Evolutionary conservation across 2,113 vertebrate genomes (phyloP).

Genomic region (Elachura formosa): DNA sequence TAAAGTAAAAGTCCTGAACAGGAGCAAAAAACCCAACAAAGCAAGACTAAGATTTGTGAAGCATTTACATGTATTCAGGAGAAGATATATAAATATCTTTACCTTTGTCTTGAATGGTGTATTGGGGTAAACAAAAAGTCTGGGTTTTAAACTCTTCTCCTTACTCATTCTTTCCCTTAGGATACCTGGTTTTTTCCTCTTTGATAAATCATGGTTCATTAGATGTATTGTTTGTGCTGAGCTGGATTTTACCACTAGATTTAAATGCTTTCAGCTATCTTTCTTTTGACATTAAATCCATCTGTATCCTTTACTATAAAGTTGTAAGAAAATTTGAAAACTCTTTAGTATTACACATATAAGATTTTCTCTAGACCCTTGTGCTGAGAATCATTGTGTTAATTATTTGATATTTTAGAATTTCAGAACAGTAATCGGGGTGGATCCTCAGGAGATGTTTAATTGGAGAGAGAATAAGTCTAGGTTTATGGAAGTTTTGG

Average conservation of each 20-base stretch:
- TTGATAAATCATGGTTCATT: not conserved
- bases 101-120: not conserved
- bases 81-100: no score
- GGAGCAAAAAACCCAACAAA: not conserved
- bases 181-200: not conserved
- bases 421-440: not conserved
- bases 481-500: not conserved
- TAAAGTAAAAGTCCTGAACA: not conserved
- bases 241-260: not conserved
- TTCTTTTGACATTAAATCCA: not conserved
- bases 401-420: not conserved
- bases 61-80: not conserved
- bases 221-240: not conserved
- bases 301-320: not conserved
- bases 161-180: not conserved
- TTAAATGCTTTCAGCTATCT: not conserved
- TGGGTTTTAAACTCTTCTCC: not conserved
- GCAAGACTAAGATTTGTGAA: not conserved
- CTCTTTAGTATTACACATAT: fast-evolving
- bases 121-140: not conserved
- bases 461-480: not conserved
- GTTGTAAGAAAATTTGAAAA: not conserved
- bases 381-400: not conserved
- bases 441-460: not conserved
- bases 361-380: not conserved